Base-by-base conservation (phyloP, 2,888 invertebrate genomes). In the Conchocele bisecta region DNA sequence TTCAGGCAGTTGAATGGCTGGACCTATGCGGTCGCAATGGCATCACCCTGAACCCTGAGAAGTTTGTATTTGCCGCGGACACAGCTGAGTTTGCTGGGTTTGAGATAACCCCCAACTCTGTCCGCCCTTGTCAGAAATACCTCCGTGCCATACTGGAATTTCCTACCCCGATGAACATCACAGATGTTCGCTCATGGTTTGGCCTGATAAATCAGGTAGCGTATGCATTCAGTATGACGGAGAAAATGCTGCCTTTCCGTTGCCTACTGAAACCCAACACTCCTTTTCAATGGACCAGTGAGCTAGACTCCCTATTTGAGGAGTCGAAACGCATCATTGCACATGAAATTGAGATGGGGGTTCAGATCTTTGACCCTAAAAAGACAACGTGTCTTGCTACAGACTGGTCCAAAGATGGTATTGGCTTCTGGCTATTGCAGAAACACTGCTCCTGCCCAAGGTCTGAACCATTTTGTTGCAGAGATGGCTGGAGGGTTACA, bases 371-470 rank as follows among this genome's bases (percentile, higher is more conserved):
- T 59, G 78, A 82, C 71, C 58, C 71, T 20, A 57, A 35, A 28
- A 82, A 71, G 65, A 80, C 81, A 7, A 81, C 80, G 9, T 83
- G 84, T 71, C 65, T 84, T 20, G 81, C 81, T 1, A 84, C 84
- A 7, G 82, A 85, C 59, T 85, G 82, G 80, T 80, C 79, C 11
- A 81, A 75, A 58, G 42, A 37, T 37, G 79, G 69, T 39, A 75
- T 69, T 39, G 81, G 71, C 15, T 79, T 76, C 50, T 83, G 81
- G 77, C 31, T 83, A 11, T 75, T 83, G 7, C 83, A 83, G 29
- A 80, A 81, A 41, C 81, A 78, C 54, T 72, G 74, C 24, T 31
- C 37, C 1, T 81, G 75, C 29, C n/a, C 22, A 0, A 59, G 54
- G 22, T 20, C 29, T 1, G 44, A 63, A n/a, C 69, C 75, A 9